Base-by-base conservation (phyloP, 1,140 invertebrate species). In the Drosophila pseudoananassae region DNA sequence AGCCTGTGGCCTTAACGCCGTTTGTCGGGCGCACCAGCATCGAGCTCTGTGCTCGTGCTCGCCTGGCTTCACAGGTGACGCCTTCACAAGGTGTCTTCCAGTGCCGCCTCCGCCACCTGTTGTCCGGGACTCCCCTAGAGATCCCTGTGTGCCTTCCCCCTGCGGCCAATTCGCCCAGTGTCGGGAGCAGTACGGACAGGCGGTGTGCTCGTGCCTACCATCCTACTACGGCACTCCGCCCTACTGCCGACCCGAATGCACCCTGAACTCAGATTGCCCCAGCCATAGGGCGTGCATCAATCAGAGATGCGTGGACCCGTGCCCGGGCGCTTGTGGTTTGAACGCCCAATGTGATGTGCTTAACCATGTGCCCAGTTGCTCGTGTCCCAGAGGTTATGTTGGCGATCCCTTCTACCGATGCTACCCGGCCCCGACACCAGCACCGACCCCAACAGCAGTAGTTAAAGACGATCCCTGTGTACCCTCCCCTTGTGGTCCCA, bases 271-370 rank as follows among this genome's bases (percentile, higher is more conserved):
- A 2, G 96, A 97, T 72, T 97, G 96, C 79, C 91, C 94, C 1
- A 93, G 93, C 76, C 94, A 94, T 66, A 93, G 94, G 72, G 95
- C 96, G 14, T 98, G 97, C 82, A 92, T 96, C 27, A 96, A 96
- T 88, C 95, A 97, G 79, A 96, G 97, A 92, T 97, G 96, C 78
- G 92, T 94, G 12, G 94, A 97, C 92, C 96, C 96, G 4, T 97
- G 96, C 73, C 93, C 94, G n/a, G 95, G 95, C 43, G 94, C 95
- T 2, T 97, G 97, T 91, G 96, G 96, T 5, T 90, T 95, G 31
- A 95, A 95, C 91, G 95, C 96, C 0, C 93, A 94, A 51, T 97
- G 96, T 80, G 93, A 93, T 52, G 95, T 97, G 0, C 90, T 95
- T 1, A 96, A 96, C 87, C 96, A 97, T 75, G 93, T 94, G 14